These are phyloP conservation scores for Anguilla rostrata DNA, from an alignment of 2,113 vertebrate species.

Conservation along the genomic window DNA sequence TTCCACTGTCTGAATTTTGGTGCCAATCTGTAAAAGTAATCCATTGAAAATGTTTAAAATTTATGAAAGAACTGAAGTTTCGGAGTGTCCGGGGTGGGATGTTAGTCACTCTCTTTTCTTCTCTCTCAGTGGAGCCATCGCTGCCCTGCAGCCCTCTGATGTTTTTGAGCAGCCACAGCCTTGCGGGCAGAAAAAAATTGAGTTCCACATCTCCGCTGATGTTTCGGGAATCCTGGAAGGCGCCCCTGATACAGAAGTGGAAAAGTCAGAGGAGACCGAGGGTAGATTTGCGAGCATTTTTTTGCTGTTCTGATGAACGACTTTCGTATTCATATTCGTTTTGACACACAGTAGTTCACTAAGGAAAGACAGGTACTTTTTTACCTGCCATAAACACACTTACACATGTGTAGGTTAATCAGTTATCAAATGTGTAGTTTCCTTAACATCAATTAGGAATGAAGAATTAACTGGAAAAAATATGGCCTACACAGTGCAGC, in stretches of 20 bases:
- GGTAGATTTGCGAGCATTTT: slow-evolving; percentile 39
- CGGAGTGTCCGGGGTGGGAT: background rate
- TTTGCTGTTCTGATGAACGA: background rate
- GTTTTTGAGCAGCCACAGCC: slow-evolving; percentile 90
- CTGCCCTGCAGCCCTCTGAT: slow-evolving; percentile 82
- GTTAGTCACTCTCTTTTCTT: slow-evolving; percentile 36
- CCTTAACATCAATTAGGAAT: background rate
- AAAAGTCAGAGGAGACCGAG: slow-evolving; percentile 27
- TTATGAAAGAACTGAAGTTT: background rate
- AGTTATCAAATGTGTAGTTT: background rate
- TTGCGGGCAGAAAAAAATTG: slow-evolving; percentile 83
- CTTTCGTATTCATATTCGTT: background rate
- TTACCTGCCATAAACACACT: background rate
- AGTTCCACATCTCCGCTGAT: slow-evolving; percentile 88
- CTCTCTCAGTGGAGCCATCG: slow-evolving; percentile 69
- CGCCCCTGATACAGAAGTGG: slow-evolving; percentile 27
- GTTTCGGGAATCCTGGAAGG: slow-evolving; percentile 66
- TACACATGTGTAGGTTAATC: background rate
- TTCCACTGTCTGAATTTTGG: background rate
- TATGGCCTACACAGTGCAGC: background rate
- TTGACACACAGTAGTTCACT: background rate
- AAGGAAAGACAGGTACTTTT: background rate
- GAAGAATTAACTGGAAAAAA: background rate
- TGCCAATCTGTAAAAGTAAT: background rate
- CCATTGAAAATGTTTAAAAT: background rate